Percentiles rank a stretch among this genome's conserved stretches.
Evolutionary conservation across 2,797 vertebrate species (phyloP).

Genomic region (Serranus cabrilla): DNA sequence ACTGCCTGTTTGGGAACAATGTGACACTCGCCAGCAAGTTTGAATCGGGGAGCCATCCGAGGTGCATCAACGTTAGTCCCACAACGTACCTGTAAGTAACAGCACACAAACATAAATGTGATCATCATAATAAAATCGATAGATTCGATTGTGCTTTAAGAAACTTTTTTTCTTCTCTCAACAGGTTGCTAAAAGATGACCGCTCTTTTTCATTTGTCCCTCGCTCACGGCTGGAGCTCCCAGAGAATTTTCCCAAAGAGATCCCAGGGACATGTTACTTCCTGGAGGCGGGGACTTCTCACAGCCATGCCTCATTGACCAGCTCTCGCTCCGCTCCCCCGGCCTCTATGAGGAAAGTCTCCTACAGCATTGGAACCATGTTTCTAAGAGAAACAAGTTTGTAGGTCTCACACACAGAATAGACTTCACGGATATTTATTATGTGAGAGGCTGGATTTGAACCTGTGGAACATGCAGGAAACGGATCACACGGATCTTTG

Average conservation of each 20-base stretch:
- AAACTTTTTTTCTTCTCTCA: background rate
- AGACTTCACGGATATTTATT: conserved; percentile 38
- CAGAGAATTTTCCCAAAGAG: conserved; percentile 99
- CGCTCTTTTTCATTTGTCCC: conserved; percentile 94
- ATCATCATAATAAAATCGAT: background rate
- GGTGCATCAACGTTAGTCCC: conserved; percentile 97
- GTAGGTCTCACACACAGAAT: conserved; percentile 82
- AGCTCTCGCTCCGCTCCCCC: conserved; percentile 90
- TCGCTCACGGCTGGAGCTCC: conserved; percentile 96
- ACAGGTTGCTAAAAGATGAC: conserved; percentile 95
- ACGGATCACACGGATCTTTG: conserved; percentile 46
- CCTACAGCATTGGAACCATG: conserved; percentile 99
- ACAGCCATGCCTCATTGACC: conserved; percentile 88
- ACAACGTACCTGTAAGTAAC: conserved; percentile 96
- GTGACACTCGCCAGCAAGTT: conserved; percentile 99
- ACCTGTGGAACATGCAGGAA: conserved; percentile 46
- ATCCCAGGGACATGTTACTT: conserved; percentile 98
- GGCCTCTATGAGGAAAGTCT: conserved; percentile 94
- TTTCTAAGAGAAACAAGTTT: conserved; percentile 99
- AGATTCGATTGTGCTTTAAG: background rate
- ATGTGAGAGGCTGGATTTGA: conserved; percentile 45
- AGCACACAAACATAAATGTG: background rate
- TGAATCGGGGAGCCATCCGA: conserved; percentile 96
- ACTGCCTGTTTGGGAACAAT: conserved; percentile 98
- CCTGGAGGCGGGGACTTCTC: conserved; percentile 93